Conservation (phyloP, 2,888 invertebrate genomes). For the Tineola bisselliella region DNA sequence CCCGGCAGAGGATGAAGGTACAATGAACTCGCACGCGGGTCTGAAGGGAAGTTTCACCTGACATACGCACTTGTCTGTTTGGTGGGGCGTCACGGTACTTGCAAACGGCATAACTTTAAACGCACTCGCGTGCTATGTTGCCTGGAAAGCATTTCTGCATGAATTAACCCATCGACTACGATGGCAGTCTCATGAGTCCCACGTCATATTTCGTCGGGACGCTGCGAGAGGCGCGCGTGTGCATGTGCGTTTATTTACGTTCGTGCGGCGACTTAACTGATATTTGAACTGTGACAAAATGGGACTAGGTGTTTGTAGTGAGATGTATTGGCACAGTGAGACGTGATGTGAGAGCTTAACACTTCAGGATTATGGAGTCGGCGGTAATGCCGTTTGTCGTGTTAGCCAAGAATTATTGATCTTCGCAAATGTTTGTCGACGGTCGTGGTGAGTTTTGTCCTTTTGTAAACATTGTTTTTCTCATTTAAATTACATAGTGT, state of each 20-base stretch:
- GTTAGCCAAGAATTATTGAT: conserved; percentile 36
- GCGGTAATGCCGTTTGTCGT: conserved; percentile 17
- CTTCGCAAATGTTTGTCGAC: conserved; percentile 53
- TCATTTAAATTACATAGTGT: neutral
- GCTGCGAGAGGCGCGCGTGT: conserved; percentile 3
- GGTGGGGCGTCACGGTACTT: conserved; percentile 8
- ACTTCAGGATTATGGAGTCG: conserved; percentile 28
- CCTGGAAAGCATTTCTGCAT: conserved; percentile 10
- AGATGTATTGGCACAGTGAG: conserved; percentile 40
- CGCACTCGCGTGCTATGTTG: conserved; percentile 1
- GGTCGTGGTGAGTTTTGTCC: conserved; percentile 48
- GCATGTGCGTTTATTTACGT: neutral
- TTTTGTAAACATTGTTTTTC: neutral
- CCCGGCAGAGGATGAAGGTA: conserved; percentile 5
- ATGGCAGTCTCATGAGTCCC: neutral
- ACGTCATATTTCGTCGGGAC: conserved; percentile 6
- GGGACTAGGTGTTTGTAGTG: conserved; percentile 41
- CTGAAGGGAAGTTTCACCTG: conserved; percentile 12
- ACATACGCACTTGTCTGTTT: conserved; percentile 2
- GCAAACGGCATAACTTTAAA: neutral
- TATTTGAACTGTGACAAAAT: conserved; percentile 1
- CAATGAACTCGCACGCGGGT: neutral
- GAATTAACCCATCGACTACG: neutral
- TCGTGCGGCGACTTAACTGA: neutral
- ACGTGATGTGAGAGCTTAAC: conserved; percentile 18